Conservation (phyloP, 2,113 vertebrate genomes). For the Aphyosemion australe region DNA sequence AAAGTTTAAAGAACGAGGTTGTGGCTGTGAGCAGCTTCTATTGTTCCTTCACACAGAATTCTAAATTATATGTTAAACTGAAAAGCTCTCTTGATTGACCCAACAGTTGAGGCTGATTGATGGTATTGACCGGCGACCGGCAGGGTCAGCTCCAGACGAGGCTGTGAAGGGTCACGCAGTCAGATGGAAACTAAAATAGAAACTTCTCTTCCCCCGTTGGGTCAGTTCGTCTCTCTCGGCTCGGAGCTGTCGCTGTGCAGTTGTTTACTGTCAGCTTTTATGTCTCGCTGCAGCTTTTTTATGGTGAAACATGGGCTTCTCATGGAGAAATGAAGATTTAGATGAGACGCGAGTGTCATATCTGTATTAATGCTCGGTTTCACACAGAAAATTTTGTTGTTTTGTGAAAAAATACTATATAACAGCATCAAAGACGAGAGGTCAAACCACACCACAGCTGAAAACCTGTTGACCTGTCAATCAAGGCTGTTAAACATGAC, state of each 20-base stretch:
- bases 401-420: too few species aligned
- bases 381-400: too few species aligned
- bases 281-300: too few species aligned
- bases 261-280: not conserved
- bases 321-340: too few species aligned
- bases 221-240: constrained; percentile 38
- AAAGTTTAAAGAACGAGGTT: not conserved
- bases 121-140: constrained; percentile 13
- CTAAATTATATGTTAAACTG: constrained; percentile 18
- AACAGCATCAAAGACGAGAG: not conserved
- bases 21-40: not conserved
- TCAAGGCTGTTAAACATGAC: too few species aligned
- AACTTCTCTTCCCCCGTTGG: constrained; percentile 4
- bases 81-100: constrained; percentile 12
- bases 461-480: too few species aligned
- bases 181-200: constrained; percentile 59
- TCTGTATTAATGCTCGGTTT: too few species aligned
- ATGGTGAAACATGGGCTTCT: too few species aligned
- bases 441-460: not conserved
- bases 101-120: constrained; percentile 58
- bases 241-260: constrained; percentile 11
- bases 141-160: constrained; percentile 32
- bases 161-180: constrained; percentile 34
- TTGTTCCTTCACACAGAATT: not conserved
- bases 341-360: too few species aligned